phyloP scores from a whole-genome alignment of 2,888 invertebrate species.

The Sesia apiformis region DNA sequence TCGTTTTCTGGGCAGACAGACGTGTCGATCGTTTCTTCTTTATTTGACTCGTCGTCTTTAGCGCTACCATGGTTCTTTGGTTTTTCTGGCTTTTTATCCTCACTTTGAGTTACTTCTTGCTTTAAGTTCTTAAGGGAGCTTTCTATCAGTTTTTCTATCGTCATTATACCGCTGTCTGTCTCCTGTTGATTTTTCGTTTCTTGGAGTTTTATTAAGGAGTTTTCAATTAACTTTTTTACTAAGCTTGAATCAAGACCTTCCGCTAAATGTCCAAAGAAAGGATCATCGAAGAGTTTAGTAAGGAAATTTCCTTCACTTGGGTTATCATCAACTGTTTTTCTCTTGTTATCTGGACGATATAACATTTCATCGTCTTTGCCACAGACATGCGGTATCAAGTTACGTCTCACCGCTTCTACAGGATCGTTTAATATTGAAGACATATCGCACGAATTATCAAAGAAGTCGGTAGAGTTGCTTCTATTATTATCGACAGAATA shows the following conservation, averaged over 20 bases:
- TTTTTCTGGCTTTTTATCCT: slow-evolving; percentile 19
- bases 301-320: slow-evolving; percentile 52
- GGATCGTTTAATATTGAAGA: slow-evolving; percentile 79
- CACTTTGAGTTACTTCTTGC: slow-evolving; percentile 34
- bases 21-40: slow-evolving; percentile 27
- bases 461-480: slow-evolving; percentile 15
- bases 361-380: slow-evolving; percentile 66
- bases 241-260: slow-evolving; percentile 77
- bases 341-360: background rate
- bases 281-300: slow-evolving; percentile 77
- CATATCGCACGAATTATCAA: slow-evolving; percentile 44
- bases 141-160: slow-evolving; percentile 70
- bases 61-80: slow-evolving; percentile 30
- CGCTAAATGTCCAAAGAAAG: slow-evolving; percentile 76
- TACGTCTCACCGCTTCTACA: slow-evolving; percentile 83
- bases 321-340: slow-evolving; percentile 23
- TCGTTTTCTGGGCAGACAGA: slow-evolving; percentile 45
- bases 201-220: slow-evolving; percentile 77
- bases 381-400: slow-evolving; percentile 85
- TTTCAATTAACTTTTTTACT: slow-evolving; percentile 78
- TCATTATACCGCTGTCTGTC: slow-evolving; percentile 55
- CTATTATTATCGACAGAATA: slow-evolving; percentile 40
- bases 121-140: slow-evolving; percentile 59
- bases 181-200: slow-evolving; percentile 61
- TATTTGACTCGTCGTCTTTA: slow-evolving; percentile 26